Base-by-base conservation (phyloP, 2,888 invertebrate genomes). In the Nudaria mundana region DNA sequence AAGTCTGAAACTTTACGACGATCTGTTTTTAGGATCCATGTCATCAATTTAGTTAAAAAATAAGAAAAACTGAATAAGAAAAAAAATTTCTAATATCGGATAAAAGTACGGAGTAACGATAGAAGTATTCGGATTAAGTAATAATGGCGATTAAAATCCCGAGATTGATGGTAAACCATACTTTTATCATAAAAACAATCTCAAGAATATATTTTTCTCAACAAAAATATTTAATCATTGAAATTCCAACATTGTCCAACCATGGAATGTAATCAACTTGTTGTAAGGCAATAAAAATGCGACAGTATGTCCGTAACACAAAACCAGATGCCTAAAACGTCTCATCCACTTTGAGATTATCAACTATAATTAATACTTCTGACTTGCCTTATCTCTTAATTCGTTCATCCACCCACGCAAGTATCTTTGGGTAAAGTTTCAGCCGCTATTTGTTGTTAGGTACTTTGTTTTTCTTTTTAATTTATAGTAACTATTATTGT, bases 301-400 rank as follows among this genome's bases (percentile, higher is more conserved):
- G 45, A 44, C 44, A 51, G 45, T 48, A 47, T 45, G 43, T 40
- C 18, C 28, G 54, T 56, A 59, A 58, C 44, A 44, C 52, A 52
- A 58, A 48, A 59, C 54, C 52, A 30, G 36, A 24, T 31, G 23
- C 28, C 18, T 28, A 41, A 40, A 48, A 56, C 51, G 44, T 46
- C 47, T 41, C 48, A 59, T 51, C 31, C 38, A 30, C 37, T 43
- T 44, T 28, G 39, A 54, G 60, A 59, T 56, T 56, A 56, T 44
- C 40, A 30, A 18, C 23, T 31, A 35, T 58, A 59, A 58, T 58
- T 59, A 59, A 58, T 58, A 54, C 59, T 58, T 52, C 46, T 40
- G 32, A 43, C 33, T 54, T 53, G 44, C 41, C 36, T 44, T 49
- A 43, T 55, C 48, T 56, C 46, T 52, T 46, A 57, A 57, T 56